Percentiles rank a stretch among this genome's conserved stretches.
Evolutionary conservation across 2,888 invertebrate genomes (phyloP).

Genomic region (Pristionchus exspectatus): DNA sequence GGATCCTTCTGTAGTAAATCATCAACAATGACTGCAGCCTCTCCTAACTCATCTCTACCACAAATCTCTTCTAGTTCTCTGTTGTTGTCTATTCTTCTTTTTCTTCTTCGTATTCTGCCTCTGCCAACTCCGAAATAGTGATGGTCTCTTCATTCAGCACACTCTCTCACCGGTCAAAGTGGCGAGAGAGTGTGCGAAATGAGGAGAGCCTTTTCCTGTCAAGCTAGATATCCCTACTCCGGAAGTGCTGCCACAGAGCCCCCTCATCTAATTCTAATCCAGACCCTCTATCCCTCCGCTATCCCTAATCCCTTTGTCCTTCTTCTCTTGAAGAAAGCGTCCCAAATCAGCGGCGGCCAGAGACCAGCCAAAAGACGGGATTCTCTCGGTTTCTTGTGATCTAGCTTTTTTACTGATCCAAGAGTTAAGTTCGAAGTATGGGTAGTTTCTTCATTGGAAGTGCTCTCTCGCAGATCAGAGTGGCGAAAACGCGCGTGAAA

Average conservation of each 20-base stretch:
- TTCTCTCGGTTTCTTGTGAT: too few relatives aligned
- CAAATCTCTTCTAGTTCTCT: constrained; percentile 10
- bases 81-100: background rate
- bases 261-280: constrained; percentile 36
- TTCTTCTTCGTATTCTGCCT: background rate
- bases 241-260: constrained; percentile 16
- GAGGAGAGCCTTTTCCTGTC: too few relatives aligned
- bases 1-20: background rate
- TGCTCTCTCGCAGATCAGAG: too few relatives aligned
- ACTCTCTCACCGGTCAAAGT: too few relatives aligned
- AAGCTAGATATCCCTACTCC: too few relatives aligned
- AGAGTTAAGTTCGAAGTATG: too few relatives aligned
- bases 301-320: constrained; percentile 10
- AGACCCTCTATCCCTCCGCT: background rate
- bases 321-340: constrained; percentile 24
- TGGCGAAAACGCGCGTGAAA: too few relatives aligned
- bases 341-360: constrained; percentile 33
- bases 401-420: too few relatives aligned
- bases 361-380: background rate
- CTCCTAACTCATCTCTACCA: background rate
- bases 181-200: too few relatives aligned
- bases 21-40: constrained; percentile 5
- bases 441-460: too few relatives aligned
- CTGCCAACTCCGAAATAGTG: background rate
- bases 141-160: too few relatives aligned